Evolutionary conservation across 2,888 invertebrate species (phyloP).

Genomic region (Agrenia bidenticulata): DNA sequence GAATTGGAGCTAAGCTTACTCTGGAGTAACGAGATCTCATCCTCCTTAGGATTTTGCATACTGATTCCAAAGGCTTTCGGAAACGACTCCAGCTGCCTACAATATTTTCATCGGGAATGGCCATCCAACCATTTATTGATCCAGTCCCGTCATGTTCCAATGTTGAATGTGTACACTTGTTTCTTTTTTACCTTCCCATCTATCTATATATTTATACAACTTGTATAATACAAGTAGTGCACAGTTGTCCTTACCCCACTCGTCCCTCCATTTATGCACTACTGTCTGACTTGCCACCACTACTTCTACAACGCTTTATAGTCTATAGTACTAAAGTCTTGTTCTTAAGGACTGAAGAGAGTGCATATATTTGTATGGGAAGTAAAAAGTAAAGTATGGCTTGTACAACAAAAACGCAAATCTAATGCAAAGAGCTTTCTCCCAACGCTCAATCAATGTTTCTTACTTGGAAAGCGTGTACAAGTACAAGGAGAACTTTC

Average conservation of each 20-base stretch:
- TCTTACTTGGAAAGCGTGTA: slow-evolving; percentile 24
- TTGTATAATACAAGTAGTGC: no score
- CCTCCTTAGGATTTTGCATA: slow-evolving; percentile 49
- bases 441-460: slow-evolving; percentile 36
- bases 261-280: not conserved
- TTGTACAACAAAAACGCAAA: slow-evolving; percentile 10
- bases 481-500: slow-evolving; percentile 22
- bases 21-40: slow-evolving; percentile 46
- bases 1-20: slow-evolving; percentile 38
- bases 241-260: no score
- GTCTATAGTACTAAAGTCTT: not conserved
- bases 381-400: slow-evolving; percentile 1
- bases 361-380: no score
- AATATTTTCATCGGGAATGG: slow-evolving; percentile 39
- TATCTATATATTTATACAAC: no score
- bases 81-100: slow-evolving; percentile 32
- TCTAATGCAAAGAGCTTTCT: slow-evolving; percentile 32
- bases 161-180: slow-evolving; percentile 17
- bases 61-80: slow-evolving; percentile 35
- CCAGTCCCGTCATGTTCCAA: slow-evolving; percentile 16
- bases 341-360: no score
- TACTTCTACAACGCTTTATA: not conserved
- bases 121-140: slow-evolving; percentile 39
- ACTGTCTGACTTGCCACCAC: not conserved
- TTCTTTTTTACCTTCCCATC: slow-evolving; percentile 12